Evolutionary conservation across 2,888 invertebrate species (phyloP), one percentile per base, ranked within the genome.

Genomic region (Dorcus hopei): DNA sequence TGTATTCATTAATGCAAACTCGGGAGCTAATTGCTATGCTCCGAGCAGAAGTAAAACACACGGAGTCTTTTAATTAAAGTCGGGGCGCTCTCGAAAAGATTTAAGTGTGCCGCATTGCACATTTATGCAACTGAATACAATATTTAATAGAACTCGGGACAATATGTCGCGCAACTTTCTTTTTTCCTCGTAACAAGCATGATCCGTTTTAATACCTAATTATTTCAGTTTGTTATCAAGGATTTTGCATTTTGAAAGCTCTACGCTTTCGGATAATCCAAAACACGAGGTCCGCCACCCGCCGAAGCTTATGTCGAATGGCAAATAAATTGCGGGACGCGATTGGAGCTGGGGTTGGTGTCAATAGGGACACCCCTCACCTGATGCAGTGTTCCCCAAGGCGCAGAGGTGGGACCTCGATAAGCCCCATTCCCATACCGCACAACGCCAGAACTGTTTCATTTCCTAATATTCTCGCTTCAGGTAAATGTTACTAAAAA

Each of bases 181-280:
- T 33, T 33, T 33, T 33, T 4, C 3, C 26, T 4, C 9, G 16
- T 45, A 45, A 45, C 16, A 45, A 19, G 45, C 45, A 45, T 11
- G 45, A 45, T 45, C 61, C 54, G 49, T 59, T 66, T 63, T 64
- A 64, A 66, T 64, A 61, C 67, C 67, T 68, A 68, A 68, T 68
- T 68, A 68, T 68, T 65, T 67, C 59, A 65, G 66, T 68, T 68
- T 67, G 65, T 67, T 67, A 65, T 66, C 64, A 64, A 53, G 64
- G 67, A 65, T 68, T 68, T 64, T 66, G 65, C 65, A 66, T 66
- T 59, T 61, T 57, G 57, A 33, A 33, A 33, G 26, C 26, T 57
- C 57, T 57, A 45, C 14, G 39, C 26, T 49, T 55, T 59, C 59
- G 58, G 60, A 60, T 66, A 64, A 66, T 66, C 66, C 64, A 52